Percentiles rank a stretch among this genome's conserved stretches.
phyloP scores from a whole-genome alignment of 2,797 vertebrate species.

The Sebastes cheni region DNA sequence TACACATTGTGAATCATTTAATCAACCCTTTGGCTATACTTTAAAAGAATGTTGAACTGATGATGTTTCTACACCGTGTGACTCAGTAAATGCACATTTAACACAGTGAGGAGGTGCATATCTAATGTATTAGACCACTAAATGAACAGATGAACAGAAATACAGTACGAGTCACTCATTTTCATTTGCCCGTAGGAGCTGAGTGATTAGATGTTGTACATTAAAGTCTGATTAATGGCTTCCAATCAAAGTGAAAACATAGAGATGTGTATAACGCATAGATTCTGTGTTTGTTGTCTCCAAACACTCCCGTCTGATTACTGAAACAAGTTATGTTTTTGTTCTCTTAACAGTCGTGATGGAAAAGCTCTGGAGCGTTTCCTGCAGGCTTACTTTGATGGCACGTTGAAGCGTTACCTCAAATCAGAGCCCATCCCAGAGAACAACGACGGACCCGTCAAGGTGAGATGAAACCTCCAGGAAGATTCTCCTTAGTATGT shows the following conservation, averaged over 20 bases:
- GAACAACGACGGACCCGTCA: conserved; percentile 94
- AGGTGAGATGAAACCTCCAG: conserved; percentile 79
- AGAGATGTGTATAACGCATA: background rate
- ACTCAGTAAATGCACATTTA: background rate
- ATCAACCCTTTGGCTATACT: background rate
- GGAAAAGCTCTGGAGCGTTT: conserved; percentile 95
- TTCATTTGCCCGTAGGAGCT: background rate
- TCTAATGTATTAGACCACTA: background rate
- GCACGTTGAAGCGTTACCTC: conserved; percentile 92
- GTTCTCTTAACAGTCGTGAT: conserved; percentile 84
- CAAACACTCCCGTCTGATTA: background rate
- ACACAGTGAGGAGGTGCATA: background rate
- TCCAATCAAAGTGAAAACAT: background rate
- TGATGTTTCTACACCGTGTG: background rate
- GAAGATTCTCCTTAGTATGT: too few relatives aligned
- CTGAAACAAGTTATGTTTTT: background rate
- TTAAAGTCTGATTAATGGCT: background rate
- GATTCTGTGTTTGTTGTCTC: background rate
- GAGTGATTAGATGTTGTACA: background rate
- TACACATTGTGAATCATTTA: background rate
- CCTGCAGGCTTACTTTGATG: conserved; percentile 93
- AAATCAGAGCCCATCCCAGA: conserved; percentile 95
- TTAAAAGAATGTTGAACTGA: background rate
- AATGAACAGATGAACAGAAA: background rate
- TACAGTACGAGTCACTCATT: background rate